These are phyloP conservation scores for Liolophura sinensis DNA, from an alignment of 1,140 invertebrate species.

Conservation along the genomic window DNA sequence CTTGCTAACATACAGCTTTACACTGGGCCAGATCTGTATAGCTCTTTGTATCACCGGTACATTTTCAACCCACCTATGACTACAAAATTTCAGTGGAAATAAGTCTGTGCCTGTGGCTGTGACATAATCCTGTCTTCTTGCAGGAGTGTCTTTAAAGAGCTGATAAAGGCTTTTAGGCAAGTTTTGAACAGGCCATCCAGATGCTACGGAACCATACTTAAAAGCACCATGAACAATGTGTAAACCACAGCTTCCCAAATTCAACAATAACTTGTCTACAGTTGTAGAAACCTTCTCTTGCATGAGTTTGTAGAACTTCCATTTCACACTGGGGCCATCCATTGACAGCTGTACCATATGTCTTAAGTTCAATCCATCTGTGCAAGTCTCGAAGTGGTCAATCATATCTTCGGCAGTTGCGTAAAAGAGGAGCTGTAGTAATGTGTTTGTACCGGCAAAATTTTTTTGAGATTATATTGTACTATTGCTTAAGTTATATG, in stretches of 20 bases:
- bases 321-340: slow-evolving; percentile 37
- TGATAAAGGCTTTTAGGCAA: slow-evolving; percentile 16
- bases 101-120: slow-evolving; percentile 34
- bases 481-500: too few species aligned
- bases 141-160: slow-evolving; percentile 55
- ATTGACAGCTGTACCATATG: slow-evolving; percentile 27
- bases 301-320: slow-evolving; percentile 14
- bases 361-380: slow-evolving; percentile 2
- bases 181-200: slow-evolving; percentile 14
- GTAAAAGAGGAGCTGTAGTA: too few species aligned
- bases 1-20: slow-evolving; percentile 15
- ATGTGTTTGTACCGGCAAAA: too few species aligned
- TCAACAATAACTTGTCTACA: slow-evolving; percentile 8
- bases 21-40: slow-evolving; percentile 12
- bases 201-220: slow-evolving; percentile 12
- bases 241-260: slow-evolving; percentile 27
- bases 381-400: slow-evolving; percentile 16
- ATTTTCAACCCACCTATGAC: slow-evolving; percentile 14
- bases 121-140: slow-evolving; percentile 66
- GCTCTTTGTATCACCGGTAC: slow-evolving; percentile 13
- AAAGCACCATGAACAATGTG: slow-evolving; percentile 26
- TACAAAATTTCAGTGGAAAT: slow-evolving; percentile 14
- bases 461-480: too few species aligned
- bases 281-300: slow-evolving; percentile 5
- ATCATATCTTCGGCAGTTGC: slow-evolving; percentile 23